These are phyloP conservation scores for Etheostoma cragini DNA, from an alignment of 2,113 vertebrate genomes.

Conservation along the genomic window DNA sequence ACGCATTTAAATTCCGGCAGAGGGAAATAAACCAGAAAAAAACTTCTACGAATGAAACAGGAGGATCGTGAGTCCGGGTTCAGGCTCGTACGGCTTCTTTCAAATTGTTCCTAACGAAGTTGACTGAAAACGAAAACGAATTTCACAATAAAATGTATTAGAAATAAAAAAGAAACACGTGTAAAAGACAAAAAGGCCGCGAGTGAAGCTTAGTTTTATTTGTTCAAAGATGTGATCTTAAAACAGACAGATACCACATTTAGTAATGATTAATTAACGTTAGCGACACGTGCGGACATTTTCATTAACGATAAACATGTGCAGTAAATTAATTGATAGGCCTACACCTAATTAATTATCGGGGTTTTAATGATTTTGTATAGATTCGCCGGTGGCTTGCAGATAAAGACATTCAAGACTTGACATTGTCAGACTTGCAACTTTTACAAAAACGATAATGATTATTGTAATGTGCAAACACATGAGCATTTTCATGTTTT, in stretches of 20 bases:
- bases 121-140: slow-evolving; percentile 34
- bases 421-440: neutral
- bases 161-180: neutral
- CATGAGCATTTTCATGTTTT: too few relatives aligned
- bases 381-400: neutral
- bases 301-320: neutral
- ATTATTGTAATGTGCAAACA: too few relatives aligned
- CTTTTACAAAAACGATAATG: too few relatives aligned
- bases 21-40: neutral
- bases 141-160: neutral
- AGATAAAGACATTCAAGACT: too few relatives aligned
- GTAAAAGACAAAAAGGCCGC: neutral
- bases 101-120: slow-evolving; percentile 59
- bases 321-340: neutral
- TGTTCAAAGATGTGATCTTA: neutral
- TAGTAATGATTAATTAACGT: too few relatives aligned
- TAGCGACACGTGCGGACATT: neutral
- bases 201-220: too few relatives aligned
- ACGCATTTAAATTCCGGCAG: neutral
- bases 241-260: too few relatives aligned
- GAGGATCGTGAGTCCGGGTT: fast-evolving
- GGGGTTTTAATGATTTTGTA: neutral
- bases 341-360: neutral
- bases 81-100: fast-evolving
- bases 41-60: neutral